These are phyloP conservation scores for Balaeniceps rex DNA, from an alignment of 2,113 vertebrate species.

Conservation along the genomic window DNA sequence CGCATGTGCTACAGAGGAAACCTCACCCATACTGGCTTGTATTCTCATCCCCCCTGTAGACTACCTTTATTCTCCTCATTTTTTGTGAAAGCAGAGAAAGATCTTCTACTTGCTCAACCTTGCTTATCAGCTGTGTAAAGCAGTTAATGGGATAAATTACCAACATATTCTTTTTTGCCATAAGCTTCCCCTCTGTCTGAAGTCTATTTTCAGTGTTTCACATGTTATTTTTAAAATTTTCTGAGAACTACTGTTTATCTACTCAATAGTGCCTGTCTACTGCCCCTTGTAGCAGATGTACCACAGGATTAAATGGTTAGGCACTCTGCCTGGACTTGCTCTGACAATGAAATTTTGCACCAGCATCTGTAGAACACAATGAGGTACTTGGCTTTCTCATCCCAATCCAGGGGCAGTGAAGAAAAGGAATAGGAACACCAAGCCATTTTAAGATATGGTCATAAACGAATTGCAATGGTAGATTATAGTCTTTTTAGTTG, in stretches of 20 bases:
- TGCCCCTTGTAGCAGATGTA: neutral
- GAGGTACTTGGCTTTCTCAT: neutral
- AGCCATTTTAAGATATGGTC: neutral
- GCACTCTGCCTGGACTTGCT: neutral
- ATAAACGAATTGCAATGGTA: neutral
- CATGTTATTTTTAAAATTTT: neutral
- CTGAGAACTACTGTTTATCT: neutral
- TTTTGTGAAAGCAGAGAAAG: neutral
- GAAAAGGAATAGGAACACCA: neutral
- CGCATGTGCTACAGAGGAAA: neutral
- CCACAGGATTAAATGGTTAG: neutral
- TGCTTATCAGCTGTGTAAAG: neutral
- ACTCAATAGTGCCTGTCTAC: neutral
- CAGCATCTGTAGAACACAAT: neutral
- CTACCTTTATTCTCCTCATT: neutral
- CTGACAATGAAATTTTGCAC: neutral
- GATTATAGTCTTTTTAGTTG: neutral
- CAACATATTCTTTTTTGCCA: fast-evolving
- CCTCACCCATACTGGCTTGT: neutral
- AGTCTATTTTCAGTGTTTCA: neutral
- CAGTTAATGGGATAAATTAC: neutral
- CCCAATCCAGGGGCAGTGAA: neutral
- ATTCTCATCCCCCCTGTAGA: neutral
- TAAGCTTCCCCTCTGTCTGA: neutral
- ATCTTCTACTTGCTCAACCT: neutral